Percentiles rank a stretch among this genome's conserved stretches.
phyloP scores from a whole-genome alignment of 2,888 invertebrate species.

The Catocala sponsa region DNA sequence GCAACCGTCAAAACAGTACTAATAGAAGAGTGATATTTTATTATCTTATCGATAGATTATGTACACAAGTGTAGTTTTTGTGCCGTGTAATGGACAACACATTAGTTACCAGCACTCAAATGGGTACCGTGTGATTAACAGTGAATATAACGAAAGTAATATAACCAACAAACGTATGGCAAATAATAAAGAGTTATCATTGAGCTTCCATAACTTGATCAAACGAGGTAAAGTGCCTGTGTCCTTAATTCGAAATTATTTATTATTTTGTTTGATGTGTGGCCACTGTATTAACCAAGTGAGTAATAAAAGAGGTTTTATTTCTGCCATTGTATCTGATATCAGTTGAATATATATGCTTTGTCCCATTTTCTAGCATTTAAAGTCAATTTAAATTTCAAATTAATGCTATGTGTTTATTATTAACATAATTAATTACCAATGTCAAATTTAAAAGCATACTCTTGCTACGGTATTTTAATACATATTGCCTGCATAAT shows the following conservation, averaged over 20 bases:
- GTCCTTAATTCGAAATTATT: constrained; percentile 53
- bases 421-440: too few species aligned
- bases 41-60: constrained; percentile 86
- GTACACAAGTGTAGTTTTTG: constrained; percentile 81
- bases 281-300: constrained; percentile 36
- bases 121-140: constrained; percentile 61
- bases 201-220: constrained; percentile 85
- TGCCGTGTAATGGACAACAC: constrained; percentile 78
- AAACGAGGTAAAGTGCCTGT: constrained; percentile 75
- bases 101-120: constrained; percentile 72
- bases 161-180: constrained; percentile 74
- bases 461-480: too few species aligned
- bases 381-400: too few species aligned
- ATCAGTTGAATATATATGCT: not conserved
- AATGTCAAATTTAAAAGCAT: too few species aligned
- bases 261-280: constrained; percentile 33
- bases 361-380: not conserved
- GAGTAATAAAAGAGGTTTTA: constrained; percentile 35
- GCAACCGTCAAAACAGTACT: constrained; percentile 52
- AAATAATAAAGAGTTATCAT: constrained; percentile 77
- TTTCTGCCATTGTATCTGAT: constrained; percentile 13
- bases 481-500: too few species aligned
- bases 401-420: too few species aligned
- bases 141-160: constrained; percentile 57
- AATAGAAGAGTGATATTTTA: constrained; percentile 55